A percentile compares a stretch with the other conserved stretches of the same genome.
Conservation (phyloP, 2,888 invertebrate species). For the Euzophera pinguis region DNA sequence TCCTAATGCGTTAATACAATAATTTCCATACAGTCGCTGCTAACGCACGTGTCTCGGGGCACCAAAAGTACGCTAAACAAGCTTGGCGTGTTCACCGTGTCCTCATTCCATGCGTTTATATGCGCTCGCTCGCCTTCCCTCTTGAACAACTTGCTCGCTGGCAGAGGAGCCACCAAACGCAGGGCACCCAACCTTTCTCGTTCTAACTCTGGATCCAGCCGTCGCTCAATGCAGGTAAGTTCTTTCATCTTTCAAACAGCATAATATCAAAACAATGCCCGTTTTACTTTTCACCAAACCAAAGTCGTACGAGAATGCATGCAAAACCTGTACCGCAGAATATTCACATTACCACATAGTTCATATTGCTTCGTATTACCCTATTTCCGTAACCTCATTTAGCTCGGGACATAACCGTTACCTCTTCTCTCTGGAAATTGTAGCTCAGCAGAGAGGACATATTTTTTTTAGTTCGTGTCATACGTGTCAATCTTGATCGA, state of each 20-base stretch:
- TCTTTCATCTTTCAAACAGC: not conserved
- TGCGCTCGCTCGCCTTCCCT: constrained; percentile 97
- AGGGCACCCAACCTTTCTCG: constrained; percentile 93
- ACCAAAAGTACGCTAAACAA: constrained; percentile 97
- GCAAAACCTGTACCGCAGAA: constrained; percentile 9
- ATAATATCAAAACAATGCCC: too few relatives aligned
- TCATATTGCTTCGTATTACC: constrained; percentile 11
- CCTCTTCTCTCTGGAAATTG: constrained; percentile 10
- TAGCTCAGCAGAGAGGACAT: not conserved
- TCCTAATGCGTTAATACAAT: not conserved
- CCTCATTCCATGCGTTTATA: constrained; percentile 98
- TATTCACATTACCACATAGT: constrained; percentile 14
- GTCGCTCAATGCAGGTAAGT: constrained; percentile 89
- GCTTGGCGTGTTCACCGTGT: constrained; percentile 97
- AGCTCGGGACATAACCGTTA: constrained; percentile 11
- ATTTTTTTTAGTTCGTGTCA: constrained; percentile 11
- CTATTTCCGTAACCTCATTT: constrained; percentile 15
- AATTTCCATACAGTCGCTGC: constrained; percentile 87
- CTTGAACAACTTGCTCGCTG: constrained; percentile 93
- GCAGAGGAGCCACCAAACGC: constrained; percentile 93
- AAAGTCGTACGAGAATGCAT: not conserved
- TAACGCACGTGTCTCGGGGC: constrained; percentile 96
- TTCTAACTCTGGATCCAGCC: constrained; percentile 92
- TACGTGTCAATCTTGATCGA: constrained; percentile 11
- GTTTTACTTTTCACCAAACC: not conserved